These are phyloP conservation scores for Ochropleura plecta DNA, from an alignment of 2,888 invertebrate genomes.

Conservation along the genomic window DNA sequence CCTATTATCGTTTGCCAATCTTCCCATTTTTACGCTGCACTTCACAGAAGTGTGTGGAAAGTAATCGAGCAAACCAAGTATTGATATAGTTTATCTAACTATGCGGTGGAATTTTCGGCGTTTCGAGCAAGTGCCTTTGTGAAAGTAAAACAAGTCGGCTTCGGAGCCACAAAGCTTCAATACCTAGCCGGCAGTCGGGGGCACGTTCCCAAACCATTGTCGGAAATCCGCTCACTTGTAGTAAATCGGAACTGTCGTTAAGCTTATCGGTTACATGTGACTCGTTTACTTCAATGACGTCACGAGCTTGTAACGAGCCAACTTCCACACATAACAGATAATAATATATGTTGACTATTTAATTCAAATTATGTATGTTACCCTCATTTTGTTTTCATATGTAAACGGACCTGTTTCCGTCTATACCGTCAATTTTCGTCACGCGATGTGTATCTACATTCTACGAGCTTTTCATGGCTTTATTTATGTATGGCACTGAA, in stretches of 20 bases:
- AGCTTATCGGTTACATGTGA: constrained; percentile 78
- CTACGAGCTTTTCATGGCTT: constrained; percentile 43
- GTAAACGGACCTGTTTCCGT: constrained; percentile 30
- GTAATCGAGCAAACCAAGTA: constrained; percentile 8
- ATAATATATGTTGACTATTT: constrained; percentile 67
- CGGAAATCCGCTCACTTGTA: constrained; percentile 69
- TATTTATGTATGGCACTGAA: constrained; percentile 54
- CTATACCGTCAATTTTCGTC: constrained; percentile 50
- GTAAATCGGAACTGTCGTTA: constrained; percentile 79
- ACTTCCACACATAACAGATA: constrained; percentile 71
- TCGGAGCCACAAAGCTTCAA: constrained; percentile 49
- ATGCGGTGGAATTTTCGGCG: constrained; percentile 17
- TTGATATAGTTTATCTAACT: constrained; percentile 19
- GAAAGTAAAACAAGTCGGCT: constrained; percentile 52
- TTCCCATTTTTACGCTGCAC: not conserved
- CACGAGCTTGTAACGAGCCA: constrained; percentile 73
- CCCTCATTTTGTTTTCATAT: constrained; percentile 49
- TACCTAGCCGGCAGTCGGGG: constrained; percentile 40
- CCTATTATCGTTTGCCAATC: not conserved
- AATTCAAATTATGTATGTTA: constrained; percentile 57
- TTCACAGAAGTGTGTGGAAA: not conserved
- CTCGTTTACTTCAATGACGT: constrained; percentile 70
- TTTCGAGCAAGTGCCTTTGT: constrained; percentile 23
- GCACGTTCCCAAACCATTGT: constrained; percentile 72
- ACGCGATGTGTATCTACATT: constrained; percentile 56